Percentiles rank a stretch among this genome's conserved stretches.
These are phyloP conservation scores for Thecophora atra DNA, from an alignment of 2,888 invertebrate species.

Conservation along the genomic window DNA sequence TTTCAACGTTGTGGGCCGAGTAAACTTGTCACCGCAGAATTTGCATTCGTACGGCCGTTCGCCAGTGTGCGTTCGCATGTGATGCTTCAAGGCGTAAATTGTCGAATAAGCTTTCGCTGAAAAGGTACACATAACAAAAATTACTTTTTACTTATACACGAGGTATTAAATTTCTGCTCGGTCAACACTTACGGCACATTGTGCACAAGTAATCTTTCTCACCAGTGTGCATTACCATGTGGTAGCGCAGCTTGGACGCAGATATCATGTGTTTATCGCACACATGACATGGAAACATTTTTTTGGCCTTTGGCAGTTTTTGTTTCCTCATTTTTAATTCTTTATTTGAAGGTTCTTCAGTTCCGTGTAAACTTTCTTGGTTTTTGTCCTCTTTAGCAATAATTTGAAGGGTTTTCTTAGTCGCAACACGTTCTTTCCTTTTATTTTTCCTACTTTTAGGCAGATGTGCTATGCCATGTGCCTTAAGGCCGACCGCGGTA, in stretches of 20 bases:
- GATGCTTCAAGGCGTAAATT: constrained; percentile 54
- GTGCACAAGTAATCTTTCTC: constrained; percentile 56
- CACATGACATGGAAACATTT: constrained; percentile 52
- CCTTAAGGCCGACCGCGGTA: constrained; percentile 50
- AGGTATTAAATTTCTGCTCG: not conserved
- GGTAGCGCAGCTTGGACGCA: constrained; percentile 52
- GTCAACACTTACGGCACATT: constrained; percentile 52
- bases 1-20: constrained; percentile 54
- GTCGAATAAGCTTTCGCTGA: constrained; percentile 57
- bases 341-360: constrained; percentile 1
- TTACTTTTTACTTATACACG: too few species aligned
- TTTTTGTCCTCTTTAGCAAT: too few species aligned
- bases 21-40: constrained; percentile 55
- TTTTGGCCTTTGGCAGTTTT: constrained; percentile 49
- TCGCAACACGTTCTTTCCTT: constrained; percentile 46
- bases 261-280: constrained; percentile 53
- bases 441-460: constrained; percentile 42
- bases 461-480: constrained; percentile 50
- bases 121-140: constrained; percentile 5
- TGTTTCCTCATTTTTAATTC: constrained; percentile 40
- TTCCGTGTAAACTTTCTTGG: not conserved
- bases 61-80: constrained; percentile 55
- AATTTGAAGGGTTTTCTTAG: constrained; percentile 32
- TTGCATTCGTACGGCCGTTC: constrained; percentile 57
- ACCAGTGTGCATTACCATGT: constrained; percentile 57